Conservation (phyloP, 2,797 vertebrate species). For the Sebastes minor region DNA sequence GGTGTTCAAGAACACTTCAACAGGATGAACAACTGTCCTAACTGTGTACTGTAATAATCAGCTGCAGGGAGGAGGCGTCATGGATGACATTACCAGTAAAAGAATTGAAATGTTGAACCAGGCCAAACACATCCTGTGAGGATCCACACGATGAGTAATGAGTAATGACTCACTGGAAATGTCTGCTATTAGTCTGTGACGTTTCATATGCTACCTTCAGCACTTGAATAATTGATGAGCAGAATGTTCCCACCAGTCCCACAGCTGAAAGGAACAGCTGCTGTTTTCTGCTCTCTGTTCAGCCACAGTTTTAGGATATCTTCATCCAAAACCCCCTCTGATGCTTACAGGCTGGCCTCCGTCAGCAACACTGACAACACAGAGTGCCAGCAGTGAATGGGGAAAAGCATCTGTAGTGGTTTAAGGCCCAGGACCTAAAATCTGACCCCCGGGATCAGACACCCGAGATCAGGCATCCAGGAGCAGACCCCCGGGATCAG, state of each 20-base stretch:
- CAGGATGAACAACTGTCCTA: background rate
- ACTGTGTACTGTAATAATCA: background rate
- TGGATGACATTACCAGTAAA: constrained; percentile 14
- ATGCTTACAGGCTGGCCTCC: background rate
- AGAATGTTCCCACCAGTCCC: background rate
- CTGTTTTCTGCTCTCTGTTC: constrained; percentile 3
- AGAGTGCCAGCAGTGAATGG: background rate
- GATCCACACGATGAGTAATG: background rate
- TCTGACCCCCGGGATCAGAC: too few relatives aligned
- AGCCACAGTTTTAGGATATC: background rate
- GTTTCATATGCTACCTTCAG: background rate
- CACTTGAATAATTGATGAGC: constrained; percentile 50
- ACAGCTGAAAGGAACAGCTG: constrained; percentile 39
- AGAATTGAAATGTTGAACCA: background rate
- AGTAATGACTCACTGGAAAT: background rate
- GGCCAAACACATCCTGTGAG: background rate
- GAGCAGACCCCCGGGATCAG: too few relatives aligned
- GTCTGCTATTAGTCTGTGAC: background rate
- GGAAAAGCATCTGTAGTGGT: background rate
- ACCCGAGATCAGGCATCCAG: too few relatives aligned
- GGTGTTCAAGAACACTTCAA: too few relatives aligned
- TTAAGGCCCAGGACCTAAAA: background rate
- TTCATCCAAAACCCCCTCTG: background rate
- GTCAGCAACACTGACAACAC: background rate
- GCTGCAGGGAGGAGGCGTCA: constrained; percentile 41